Conservation (phyloP, 2,888 invertebrate genomes). For the Morpho helenor region DNA sequence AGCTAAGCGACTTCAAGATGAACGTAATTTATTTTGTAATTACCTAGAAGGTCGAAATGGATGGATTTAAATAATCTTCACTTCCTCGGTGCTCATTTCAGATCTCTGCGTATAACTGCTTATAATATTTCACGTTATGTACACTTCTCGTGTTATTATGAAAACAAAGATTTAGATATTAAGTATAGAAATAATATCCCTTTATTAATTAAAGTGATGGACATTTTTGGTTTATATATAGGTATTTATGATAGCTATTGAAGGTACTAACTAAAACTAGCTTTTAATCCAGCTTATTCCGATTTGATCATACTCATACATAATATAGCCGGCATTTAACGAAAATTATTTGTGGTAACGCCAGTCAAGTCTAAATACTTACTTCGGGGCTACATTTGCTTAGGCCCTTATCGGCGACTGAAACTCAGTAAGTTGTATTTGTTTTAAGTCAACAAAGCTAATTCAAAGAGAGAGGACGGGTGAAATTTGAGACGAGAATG, state of each 20-base stretch:
- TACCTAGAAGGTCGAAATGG: not conserved
- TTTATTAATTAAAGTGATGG: too few relatives aligned
- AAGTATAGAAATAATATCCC: too few relatives aligned
- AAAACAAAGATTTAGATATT: too few relatives aligned
- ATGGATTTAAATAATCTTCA: not conserved
- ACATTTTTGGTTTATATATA: too few relatives aligned
- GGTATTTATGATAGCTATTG: too few relatives aligned
- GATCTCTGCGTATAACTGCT: not conserved
- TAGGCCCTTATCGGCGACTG: not conserved
- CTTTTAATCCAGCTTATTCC: too few relatives aligned
- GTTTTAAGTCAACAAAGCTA: not conserved
- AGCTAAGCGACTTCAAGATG: not conserved
- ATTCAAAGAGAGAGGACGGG: not conserved
- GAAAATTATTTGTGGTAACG: not conserved
- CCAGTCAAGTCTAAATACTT: not conserved
- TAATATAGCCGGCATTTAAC: too few relatives aligned
- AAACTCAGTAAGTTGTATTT: slow-evolving; percentile 3
- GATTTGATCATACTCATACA: too few relatives aligned
- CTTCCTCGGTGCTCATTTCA: not conserved
- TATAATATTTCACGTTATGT: too few relatives aligned
- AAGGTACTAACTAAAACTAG: too few relatives aligned
- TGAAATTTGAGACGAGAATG: not conserved
- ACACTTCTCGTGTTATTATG: too few relatives aligned
- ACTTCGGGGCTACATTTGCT: not conserved
- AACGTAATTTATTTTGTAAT: not conserved